A percentile compares a stretch with the other conserved stretches of the same genome.
phyloP scores from a whole-genome alignment of 2,113 vertebrate genomes.

The Nesoenas mayeri region DNA sequence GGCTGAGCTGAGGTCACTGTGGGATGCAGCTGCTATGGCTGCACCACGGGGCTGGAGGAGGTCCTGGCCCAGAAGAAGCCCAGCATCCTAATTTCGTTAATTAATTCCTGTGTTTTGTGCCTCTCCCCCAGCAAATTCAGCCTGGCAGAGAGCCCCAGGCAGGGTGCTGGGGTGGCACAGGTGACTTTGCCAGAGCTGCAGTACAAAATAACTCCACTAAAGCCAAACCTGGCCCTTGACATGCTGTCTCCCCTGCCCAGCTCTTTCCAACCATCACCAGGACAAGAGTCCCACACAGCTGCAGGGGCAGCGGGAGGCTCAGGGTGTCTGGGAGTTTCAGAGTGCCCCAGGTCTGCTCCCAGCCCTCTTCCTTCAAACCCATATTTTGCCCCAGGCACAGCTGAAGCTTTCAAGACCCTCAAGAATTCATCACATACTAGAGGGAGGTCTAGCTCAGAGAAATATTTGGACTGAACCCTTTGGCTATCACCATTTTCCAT shows the following conservation, averaged over 20 bases:
- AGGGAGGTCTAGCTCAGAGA: background rate
- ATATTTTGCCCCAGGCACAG: background rate
- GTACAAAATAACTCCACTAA: rapidly evolving
- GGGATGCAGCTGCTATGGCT: background rate
- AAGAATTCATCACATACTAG: background rate
- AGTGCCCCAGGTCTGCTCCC: background rate
- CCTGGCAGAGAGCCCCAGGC: background rate
- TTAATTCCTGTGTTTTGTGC: background rate
- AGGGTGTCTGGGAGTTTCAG: background rate
- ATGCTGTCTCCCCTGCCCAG: too few relatives aligned
- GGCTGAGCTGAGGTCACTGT: too few relatives aligned
- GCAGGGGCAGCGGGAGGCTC: background rate
- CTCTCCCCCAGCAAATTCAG: background rate
- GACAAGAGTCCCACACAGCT: rapidly evolving
- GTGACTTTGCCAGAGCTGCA: background rate
- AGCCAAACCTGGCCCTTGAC: background rate
- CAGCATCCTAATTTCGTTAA: background rate
- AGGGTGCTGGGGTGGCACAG: rapidly evolving
- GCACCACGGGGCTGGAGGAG: background rate
- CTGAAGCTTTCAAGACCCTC: background rate
- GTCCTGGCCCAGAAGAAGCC: background rate
- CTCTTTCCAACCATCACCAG: background rate
- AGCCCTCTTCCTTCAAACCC: background rate
- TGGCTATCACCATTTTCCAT: background rate
- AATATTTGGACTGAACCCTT: background rate